phyloP scores from a whole-genome alignment of 2,113 vertebrate genomes.

The Melanostigma gelatinosum region DNA sequence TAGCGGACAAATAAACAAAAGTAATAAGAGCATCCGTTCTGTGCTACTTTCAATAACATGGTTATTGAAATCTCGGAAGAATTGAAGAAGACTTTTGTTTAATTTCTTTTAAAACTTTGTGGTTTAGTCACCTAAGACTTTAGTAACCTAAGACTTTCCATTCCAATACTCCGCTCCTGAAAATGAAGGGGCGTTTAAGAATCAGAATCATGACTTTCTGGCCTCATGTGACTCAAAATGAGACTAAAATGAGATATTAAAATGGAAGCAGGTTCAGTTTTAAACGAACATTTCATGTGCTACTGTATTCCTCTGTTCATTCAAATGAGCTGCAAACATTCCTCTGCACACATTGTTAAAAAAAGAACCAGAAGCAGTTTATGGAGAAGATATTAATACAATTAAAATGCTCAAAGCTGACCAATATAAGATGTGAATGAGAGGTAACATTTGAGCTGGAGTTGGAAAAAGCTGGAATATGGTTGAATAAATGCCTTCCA shows the following conservation, averaged over 20 bases:
- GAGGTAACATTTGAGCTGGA: no score
- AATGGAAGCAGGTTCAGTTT: slow-evolving; percentile 19
- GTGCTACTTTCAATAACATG: slow-evolving; percentile 27
- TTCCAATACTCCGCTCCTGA: neutral
- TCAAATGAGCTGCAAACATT: slow-evolving; percentile 40
- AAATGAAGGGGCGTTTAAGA: slow-evolving; percentile 3
- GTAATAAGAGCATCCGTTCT: slow-evolving; percentile 43
- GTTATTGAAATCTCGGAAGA: slow-evolving; percentile 32
- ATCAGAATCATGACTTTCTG: slow-evolving; percentile 13
- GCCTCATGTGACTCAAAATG: slow-evolving; percentile 6
- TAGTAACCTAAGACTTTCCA: no score
- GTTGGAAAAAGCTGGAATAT: neutral
- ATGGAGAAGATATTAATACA: slow-evolving; percentile 2
- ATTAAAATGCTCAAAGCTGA: neutral
- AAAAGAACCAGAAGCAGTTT: neutral
- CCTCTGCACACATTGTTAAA: neutral
- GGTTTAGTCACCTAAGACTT: neutral
- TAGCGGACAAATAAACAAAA: slow-evolving; percentile 46
- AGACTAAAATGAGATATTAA: slow-evolving; percentile 15
- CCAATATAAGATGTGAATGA: neutral
- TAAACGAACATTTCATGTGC: slow-evolving; percentile 28
- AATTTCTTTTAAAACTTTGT: neutral
- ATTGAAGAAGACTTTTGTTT: neutral
- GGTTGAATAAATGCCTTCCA: slow-evolving; percentile 8
- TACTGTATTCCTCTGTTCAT: slow-evolving; percentile 1